Evolutionary conservation across 2,113 vertebrate genomes (phyloP).

Genomic region (Ivindomyrus marchei): DNA sequence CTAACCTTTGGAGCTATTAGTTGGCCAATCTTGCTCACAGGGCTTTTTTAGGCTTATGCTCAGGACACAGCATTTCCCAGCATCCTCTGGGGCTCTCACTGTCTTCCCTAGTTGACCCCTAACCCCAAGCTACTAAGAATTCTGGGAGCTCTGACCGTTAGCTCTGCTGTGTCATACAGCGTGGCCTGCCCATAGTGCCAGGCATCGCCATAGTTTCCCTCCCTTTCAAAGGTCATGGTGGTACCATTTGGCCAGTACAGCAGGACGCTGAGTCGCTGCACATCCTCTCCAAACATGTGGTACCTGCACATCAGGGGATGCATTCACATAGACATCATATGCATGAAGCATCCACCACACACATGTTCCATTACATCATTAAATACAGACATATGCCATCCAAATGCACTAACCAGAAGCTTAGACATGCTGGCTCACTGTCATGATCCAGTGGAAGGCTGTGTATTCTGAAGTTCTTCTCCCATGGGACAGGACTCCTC

Average conservation of each 20-base stretch:
- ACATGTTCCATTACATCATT: not conserved
- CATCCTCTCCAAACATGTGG: constrained; percentile 74
- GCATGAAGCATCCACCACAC: not conserved
- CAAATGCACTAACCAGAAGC: constrained; percentile 76
- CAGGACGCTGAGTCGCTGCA: constrained; percentile 62
- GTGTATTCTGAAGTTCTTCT: constrained; percentile 59
- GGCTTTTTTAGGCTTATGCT: not conserved
- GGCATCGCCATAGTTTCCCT: constrained; percentile 78
- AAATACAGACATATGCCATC: not conserved
- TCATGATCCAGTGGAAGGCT: constrained; percentile 63
- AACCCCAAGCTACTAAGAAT: not conserved
- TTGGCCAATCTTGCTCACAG: not conserved
- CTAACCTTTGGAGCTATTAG: not conserved
- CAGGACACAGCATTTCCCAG: not conserved
- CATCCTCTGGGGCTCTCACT: not conserved
- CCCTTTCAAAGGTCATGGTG: constrained; percentile 63
- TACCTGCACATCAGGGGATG: constrained; percentile 65
- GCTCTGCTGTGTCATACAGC: constrained; percentile 61
- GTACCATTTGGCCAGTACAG: constrained; percentile 14
- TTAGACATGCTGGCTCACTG: constrained; percentile 61
- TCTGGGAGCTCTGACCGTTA: constrained; percentile 57
- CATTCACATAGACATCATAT: not conserved
- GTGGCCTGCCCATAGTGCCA: constrained; percentile 85
- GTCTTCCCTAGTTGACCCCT: not conserved
- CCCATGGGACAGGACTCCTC: constrained; percentile 35